Base-by-base conservation (phyloP, 2,113 vertebrate genomes). In the Melozone crissalis region DNA sequence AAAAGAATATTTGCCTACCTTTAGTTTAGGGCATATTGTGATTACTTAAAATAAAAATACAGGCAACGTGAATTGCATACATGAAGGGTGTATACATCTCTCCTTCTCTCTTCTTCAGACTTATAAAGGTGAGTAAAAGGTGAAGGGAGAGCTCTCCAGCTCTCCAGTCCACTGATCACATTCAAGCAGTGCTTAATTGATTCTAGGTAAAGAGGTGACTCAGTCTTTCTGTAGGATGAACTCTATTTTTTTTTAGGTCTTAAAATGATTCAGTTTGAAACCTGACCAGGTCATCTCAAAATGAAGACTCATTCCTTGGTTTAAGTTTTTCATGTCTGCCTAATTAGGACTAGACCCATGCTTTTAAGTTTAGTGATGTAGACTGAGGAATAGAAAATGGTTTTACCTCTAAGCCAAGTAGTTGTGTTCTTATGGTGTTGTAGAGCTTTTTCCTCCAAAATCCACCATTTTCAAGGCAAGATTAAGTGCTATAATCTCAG, bases 1-100 rank as follows among this genome's bases (percentile, higher is more conserved):
- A 51, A 75, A 63, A 92, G 30, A 55, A 46, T 80, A 63, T 90
- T 96, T 96, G 46, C 63, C 37, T 65, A 57, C 51, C 16, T 88
- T 51, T 61, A 33, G 19, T 69, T 73, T 88, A 63, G 43, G 47
- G 31, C 49, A 67, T 46, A 47, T 85, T 89, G 82, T 73, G 28
- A 58, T 69, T 93, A 43, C 22, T 62, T 91, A 74, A 93, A 94
- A 77, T 54, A 85, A 87, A 92, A 90, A 68, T 43, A 57, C 30
- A 77, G 8, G 22, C 49, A 77, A 55, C 5, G 8, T 24, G 22
- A 91, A 57, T 28, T 62, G 51, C 31, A n/a, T 41, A 49, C 31
- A 30, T 41, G 35, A 82, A 52, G 0, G 1, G 22, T 15, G 6
- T 74, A 18, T 47, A 41, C 41, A 69, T 44, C 30, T 43, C 12